Evolutionary conservation across 1,140 invertebrate species (phyloP).

Genomic region (Geopemphigus sp.): DNA sequence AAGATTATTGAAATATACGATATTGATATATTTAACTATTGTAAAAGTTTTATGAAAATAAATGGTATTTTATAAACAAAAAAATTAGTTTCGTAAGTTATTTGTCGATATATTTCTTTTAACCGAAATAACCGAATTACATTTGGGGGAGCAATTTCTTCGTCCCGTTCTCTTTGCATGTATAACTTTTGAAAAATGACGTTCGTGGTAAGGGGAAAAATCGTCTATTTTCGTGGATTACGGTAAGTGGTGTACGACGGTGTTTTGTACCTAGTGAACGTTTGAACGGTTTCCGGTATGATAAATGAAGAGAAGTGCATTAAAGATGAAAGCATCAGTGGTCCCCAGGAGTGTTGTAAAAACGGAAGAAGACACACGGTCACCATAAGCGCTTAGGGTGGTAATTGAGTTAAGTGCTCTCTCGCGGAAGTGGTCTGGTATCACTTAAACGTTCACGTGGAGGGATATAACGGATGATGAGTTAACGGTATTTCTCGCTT

Average conservation of each 20-base stretch:
- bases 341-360: conserved; percentile 49
- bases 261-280: no score
- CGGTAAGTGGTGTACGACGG: conserved; percentile 23
- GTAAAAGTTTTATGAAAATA: no score
- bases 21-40: background rate
- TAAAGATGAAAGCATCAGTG: conserved; percentile 42
- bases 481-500: conserved; percentile 13
- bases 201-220: background rate
- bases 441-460: conserved; percentile 43
- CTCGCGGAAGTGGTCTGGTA: conserved; percentile 45
- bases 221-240: conserved; percentile 4
- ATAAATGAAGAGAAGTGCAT: conserved; percentile 48
- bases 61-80: background rate
- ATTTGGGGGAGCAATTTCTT: no score
- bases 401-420: conserved; percentile 48
- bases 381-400: conserved; percentile 41
- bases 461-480: conserved; percentile 8
- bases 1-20: background rate
- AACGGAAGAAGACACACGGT: conserved; percentile 44
- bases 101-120: background rate
- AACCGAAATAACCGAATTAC: background rate
- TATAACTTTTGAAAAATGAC: conserved; percentile 27
- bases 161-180: background rate
- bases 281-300: conserved; percentile 35
- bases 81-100: background rate